Evolutionary conservation across 2,797 vertebrate genomes (phyloP).

Genomic region (Lepidocolaptes lacrymiger): DNA sequence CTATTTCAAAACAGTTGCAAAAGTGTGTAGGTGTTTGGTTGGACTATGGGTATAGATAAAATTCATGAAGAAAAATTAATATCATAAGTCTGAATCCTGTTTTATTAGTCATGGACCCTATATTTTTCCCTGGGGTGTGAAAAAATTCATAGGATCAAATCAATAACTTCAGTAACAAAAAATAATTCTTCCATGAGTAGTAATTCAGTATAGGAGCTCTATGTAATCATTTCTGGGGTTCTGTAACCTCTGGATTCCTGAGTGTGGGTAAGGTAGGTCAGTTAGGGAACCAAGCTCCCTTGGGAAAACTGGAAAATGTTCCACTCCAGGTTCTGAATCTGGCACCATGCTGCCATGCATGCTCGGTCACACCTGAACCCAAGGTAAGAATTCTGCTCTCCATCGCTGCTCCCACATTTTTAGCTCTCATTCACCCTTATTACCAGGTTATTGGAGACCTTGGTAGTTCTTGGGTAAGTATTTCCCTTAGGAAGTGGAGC

Average conservation of each 20-base stretch:
- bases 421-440: not conserved
- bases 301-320: not conserved
- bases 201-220: not conserved
- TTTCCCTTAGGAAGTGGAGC: not conserved
- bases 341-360: accelerated
- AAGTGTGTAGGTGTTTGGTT: not conserved
- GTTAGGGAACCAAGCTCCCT: not conserved
- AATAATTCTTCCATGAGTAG: not conserved
- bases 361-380: accelerated
- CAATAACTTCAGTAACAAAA: not conserved
- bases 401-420: not conserved
- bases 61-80: not conserved
- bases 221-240: not conserved
- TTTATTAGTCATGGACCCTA: not conserved
- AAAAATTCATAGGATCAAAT: not conserved
- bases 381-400: not conserved
- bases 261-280: not conserved
- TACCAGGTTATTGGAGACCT: not conserved
- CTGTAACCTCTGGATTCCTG: not conserved
- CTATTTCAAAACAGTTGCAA: not conserved
- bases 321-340: not conserved
- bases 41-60: not conserved
- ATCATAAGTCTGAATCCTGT: not conserved
- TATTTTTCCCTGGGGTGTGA: not conserved
- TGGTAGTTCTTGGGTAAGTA: not conserved